Evolutionary conservation across 2,888 invertebrate genomes (phyloP).

Genomic region (Trissolcus japonicus): DNA sequence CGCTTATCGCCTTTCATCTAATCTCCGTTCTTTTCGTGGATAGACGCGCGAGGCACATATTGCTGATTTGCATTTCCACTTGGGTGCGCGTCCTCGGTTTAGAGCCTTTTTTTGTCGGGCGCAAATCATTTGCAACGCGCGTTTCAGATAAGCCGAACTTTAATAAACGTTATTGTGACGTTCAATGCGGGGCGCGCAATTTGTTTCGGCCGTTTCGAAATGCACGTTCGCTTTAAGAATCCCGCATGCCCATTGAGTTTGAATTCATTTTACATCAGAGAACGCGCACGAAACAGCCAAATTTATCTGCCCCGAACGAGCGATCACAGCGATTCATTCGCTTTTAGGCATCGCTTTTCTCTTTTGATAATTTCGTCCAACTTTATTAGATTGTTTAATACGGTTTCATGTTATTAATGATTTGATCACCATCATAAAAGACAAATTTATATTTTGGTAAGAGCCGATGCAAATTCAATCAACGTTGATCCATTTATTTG

Average conservation of each 20-base stretch:
- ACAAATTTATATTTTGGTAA: not conserved
- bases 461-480: not conserved
- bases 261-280: constrained; percentile 1
- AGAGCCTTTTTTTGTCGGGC: not conserved
- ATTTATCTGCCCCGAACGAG: no score
- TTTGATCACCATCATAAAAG: constrained; percentile 1
- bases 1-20: constrained; percentile 49
- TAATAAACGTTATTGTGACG: constrained; percentile 30
- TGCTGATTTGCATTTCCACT: constrained; percentile 46
- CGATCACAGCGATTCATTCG: not conserved
- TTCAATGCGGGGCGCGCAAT: constrained; percentile 9
- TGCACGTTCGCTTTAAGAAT: not conserved
- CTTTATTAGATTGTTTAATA: constrained; percentile 12
- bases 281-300: not conserved
- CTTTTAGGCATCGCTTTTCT: not conserved
- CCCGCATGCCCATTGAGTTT: not conserved
- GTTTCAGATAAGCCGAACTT: constrained; percentile 24
- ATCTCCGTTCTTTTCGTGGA: constrained; percentile 33
- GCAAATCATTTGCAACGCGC: constrained; percentile 28
- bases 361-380: constrained; percentile 9
- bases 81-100: not conserved
- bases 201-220: constrained; percentile 4
- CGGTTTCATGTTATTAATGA: constrained; percentile 15
- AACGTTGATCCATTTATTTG: no score
- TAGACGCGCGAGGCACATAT: constrained; percentile 29